Percentiles rank a stretch among this genome's conserved stretches.
These are phyloP conservation scores for Coecobrya sp. DNA, from an alignment of 2,888 invertebrate species.

Conservation along the genomic window DNA sequence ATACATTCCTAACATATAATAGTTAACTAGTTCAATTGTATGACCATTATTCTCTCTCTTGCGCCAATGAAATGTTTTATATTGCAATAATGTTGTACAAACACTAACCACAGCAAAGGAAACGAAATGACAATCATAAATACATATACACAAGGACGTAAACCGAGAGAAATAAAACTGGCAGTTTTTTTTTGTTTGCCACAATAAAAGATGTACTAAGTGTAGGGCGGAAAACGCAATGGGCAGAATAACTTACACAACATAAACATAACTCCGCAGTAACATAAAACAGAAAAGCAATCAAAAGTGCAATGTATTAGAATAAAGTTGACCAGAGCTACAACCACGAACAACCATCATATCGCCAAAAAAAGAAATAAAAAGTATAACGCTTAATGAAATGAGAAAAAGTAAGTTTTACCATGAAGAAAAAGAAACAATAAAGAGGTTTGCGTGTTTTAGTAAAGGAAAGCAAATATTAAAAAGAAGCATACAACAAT, in stretches of 20 bases:
- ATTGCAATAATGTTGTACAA: not conserved
- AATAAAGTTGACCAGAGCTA: slow-evolving; percentile 6
- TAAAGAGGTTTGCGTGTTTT: not conserved
- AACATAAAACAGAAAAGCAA: not conserved
- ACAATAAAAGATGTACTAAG: too few species aligned
- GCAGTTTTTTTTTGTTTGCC: too few species aligned
- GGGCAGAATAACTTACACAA: not conserved
- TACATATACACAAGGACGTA: not conserved
- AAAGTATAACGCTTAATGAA: not conserved
- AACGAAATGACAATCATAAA: not conserved
- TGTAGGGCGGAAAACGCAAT: too few species aligned
- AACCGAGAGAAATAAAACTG: not conserved
- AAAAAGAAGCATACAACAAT: not conserved
- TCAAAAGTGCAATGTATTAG: slow-evolving; percentile 22
- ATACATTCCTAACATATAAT: too few species aligned
- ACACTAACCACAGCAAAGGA: not conserved
- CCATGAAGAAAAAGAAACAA: not conserved
- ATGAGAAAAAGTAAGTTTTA: slow-evolving; percentile 17
- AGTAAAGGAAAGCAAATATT: not conserved
- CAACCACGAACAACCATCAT: not conserved
- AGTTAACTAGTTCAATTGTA: too few species aligned
- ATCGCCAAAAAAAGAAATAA: not conserved
- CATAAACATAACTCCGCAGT: not conserved
- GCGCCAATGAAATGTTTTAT: not conserved
- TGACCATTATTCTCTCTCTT: too few species aligned